These are phyloP conservation scores for Diorhabda sublineata DNA, from an alignment of 1,140 invertebrate species.

Conservation along the genomic window DNA sequence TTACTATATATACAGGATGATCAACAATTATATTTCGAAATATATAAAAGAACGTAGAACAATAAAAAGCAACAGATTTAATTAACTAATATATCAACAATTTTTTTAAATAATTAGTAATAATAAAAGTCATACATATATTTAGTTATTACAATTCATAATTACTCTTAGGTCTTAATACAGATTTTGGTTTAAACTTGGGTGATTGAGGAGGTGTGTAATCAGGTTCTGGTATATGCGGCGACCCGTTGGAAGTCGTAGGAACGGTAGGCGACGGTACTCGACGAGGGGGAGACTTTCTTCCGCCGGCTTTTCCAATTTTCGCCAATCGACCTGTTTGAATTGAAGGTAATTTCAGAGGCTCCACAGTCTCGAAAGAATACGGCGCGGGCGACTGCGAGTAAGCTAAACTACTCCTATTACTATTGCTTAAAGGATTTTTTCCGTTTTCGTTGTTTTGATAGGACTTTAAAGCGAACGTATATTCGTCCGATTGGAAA, in stretches of 20 bases:
- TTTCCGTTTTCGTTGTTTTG: background rate
- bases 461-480: background rate
- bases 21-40: no score
- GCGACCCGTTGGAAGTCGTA: background rate
- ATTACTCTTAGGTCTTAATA: slow-evolving; percentile 23
- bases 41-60: no score
- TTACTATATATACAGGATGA: no score
- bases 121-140: no score
- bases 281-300: slow-evolving; percentile 20
- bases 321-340: slow-evolving; percentile 17
- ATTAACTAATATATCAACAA: no score
- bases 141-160: slow-evolving; percentile 7
- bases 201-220: slow-evolving; percentile 26
- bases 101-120: no score
- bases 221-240: slow-evolving; percentile 27
- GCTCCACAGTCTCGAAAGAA: background rate
- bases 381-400: background rate
- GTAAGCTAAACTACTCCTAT: background rate
- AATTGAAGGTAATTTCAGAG: background rate
- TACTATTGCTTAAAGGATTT: slow-evolving; percentile 12
- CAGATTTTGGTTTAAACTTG: slow-evolving; percentile 18
- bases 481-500: slow-evolving; percentile 6
- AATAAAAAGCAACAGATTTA: no score
- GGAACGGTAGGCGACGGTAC: slow-evolving; percentile 12
- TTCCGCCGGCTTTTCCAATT: slow-evolving; percentile 20